Base-by-base conservation (phyloP, 2,888 invertebrate genomes). In the Phaedon cochleariae region DNA sequence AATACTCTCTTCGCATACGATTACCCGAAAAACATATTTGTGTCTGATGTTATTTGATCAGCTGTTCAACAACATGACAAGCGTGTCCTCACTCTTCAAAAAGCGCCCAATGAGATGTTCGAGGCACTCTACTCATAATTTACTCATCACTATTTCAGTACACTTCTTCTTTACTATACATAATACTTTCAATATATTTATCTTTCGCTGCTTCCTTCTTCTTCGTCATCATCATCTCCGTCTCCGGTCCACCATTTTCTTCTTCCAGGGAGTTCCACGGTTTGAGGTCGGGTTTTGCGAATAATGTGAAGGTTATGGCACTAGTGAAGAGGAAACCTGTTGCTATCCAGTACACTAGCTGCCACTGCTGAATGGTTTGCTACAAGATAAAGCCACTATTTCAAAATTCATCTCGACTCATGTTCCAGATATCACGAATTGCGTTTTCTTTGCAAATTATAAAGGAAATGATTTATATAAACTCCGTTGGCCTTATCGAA, bases 281-380 rank as follows among this genome's bases (percentile, higher is more conserved):
- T 76, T 89, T 87, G 12, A 89, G 77, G 29, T 86, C 85, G 0
- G 89, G 87, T 49, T 86, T 86, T 2, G 86, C 85, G 71, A 88
- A 88, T 0, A 86, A 41, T 0, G 86, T 76, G 73, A 87, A 90
- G 1, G 88, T 64, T 0, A 85, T 65, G 22, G 88, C 88, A 26
- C 86, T 84, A 7, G 82, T 72, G 26, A 87, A 81, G 1, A 88
- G 78, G 81, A 88, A 85, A 0, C 73, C 80, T 0, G 87, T 83
- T 1, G 87, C 81, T 46, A 89, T 85, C 65, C 87, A 82, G 73
- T 88, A 90, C 0, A 89, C 88, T 71, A 86, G 85, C 73, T 86
- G 86, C 90, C 90, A 90, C 72, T 87, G 87, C 1, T 82, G 83
- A 3, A 85, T 82, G 0, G 88, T 87, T 87, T 89, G 88, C 89